Base-by-base conservation (phyloP, 2,797 vertebrate genomes). In the Erethizon dorsatum region DNA sequence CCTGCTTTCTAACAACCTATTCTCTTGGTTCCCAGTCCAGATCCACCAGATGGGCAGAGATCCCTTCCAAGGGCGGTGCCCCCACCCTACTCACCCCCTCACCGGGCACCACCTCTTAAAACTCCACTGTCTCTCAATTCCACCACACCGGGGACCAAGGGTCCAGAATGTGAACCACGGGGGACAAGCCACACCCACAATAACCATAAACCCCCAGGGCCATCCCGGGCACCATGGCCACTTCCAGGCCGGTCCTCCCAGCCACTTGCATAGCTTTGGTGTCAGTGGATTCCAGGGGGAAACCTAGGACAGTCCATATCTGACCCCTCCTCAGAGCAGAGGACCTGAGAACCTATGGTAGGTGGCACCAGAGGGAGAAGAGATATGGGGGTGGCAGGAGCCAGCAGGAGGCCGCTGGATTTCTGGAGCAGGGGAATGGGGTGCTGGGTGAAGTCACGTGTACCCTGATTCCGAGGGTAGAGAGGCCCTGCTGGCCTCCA, bases 281-380 rank as follows among this genome's bases (percentile, higher is more conserved):
- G 0, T 12, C 24, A 69, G 33, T 22, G 37, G 78, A 71, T 73
- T 94, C 65, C 33, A 26, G 1, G 57, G n/a, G 8, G 24, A 47
- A 22, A 1, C 6, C 4, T 45, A 12, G 33, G 2, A 26, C 8
- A 10, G 22, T 33, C 28, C 24, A 7, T 7, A 45, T 45, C 77
- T 37, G 37, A 78, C 18, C 24, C 54, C 41, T 17, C 26, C 31
- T 79, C 3, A 14, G 28, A 33, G 45, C 63, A 56, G 52, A 90
- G 20, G 57, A 17, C 22, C 7, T 0, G 0, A 71, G 67, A 82
- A 15, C 54, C 18, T 2, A 3, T 31, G 17, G 2, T 3, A 0
- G 3, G 28, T 28, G 14, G 78, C 59, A 52, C n/a, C 20, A 45
- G 13, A 69, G 0, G 0, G 10, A 45, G 20, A 71, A 69, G 13